Evolutionary conservation across 2,888 invertebrate genomes (phyloP).

Genomic region (Syrphus vitripennis): DNA sequence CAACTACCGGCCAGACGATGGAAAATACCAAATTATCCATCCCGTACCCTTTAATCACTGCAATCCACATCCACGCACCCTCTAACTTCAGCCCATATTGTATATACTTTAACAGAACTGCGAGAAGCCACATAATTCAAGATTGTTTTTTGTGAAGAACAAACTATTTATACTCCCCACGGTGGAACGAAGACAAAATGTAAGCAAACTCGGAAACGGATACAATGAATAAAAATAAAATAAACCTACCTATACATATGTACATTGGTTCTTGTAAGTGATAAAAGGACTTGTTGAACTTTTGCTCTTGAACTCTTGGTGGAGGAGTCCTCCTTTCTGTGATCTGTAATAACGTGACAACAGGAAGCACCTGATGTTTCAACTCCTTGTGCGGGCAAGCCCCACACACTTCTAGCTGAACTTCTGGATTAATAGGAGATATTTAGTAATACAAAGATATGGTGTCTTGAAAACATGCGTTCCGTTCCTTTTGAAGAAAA

Average conservation of each 20-base stretch:
- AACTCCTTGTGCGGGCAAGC: not conserved
- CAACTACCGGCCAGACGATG: conserved; percentile 9
- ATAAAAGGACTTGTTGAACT: conserved; percentile 53
- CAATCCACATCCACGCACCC: conserved; percentile 32
- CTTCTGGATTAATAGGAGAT: not conserved
- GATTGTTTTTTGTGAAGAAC: conserved; percentile 34
- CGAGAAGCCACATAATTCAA: conserved; percentile 39
- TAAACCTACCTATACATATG: no score
- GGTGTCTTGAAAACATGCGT: not conserved
- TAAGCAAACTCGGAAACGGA: not conserved
- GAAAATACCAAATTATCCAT: conserved; percentile 27
- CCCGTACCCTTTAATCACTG: conserved; percentile 44
- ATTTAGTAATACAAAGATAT: not conserved
- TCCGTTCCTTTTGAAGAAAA: not conserved
- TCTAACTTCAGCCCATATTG: conserved; percentile 5
- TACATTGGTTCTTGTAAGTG: conserved; percentile 7
- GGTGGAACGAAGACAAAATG: not conserved
- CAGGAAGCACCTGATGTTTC: not conserved
- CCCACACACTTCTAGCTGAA: not conserved
- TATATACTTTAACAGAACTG: not conserved
- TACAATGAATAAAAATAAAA: conserved; percentile 8
- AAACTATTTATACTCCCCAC: not conserved
- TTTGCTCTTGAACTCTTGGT: conserved; percentile 1
- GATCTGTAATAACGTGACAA: conserved; percentile 4
- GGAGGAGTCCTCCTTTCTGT: not conserved